A percentile compares a stretch with the other conserved stretches of the same genome.
Conservation (phyloP, 2,888 invertebrate genomes). For the Synergus laeviventris region DNA sequence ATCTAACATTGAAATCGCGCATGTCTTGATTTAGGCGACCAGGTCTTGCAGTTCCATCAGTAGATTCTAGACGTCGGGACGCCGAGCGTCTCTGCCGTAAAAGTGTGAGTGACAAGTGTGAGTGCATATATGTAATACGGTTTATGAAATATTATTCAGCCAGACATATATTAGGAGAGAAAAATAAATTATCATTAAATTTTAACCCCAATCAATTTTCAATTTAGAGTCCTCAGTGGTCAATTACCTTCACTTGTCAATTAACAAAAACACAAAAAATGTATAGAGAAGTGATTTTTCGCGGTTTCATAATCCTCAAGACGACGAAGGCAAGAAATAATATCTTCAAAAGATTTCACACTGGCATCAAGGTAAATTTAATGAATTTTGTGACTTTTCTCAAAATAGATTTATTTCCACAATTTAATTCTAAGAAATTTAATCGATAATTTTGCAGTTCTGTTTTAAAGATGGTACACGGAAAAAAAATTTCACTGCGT, state of each 20-base stretch:
- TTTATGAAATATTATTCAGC: conserved; percentile 5
- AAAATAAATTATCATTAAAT: background rate
- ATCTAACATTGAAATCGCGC: conserved; percentile 55
- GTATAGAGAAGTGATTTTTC: conserved; percentile 54
- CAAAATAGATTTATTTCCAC: background rate
- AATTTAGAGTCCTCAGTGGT: background rate
- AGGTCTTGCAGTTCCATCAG: conserved; percentile 55
- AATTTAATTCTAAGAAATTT: background rate
- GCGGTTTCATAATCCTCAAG: conserved; percentile 58
- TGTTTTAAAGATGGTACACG: background rate
- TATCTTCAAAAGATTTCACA: conserved; percentile 61
- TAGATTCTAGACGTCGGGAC: conserved; percentile 61
- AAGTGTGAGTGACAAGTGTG: conserved; percentile 38
- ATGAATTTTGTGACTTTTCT: background rate
- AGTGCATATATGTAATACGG: conserved; percentile 41
- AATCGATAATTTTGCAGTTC: background rate
- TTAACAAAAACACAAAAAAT: conserved; percentile 46
- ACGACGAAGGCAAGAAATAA: conserved; percentile 57
- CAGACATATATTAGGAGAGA: background rate
- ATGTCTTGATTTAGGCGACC: conserved; percentile 57
- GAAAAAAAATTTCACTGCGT: no score
- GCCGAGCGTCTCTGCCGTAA: conserved; percentile 53
- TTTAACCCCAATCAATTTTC: background rate
- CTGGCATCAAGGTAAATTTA: conserved; percentile 57
- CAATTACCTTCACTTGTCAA: conserved; percentile 13